Evolutionary conservation across 2,113 vertebrate species (phyloP), one percentile per base, ranked within the genome.

Genomic region (Serranochromis macrocephalus): DNA sequence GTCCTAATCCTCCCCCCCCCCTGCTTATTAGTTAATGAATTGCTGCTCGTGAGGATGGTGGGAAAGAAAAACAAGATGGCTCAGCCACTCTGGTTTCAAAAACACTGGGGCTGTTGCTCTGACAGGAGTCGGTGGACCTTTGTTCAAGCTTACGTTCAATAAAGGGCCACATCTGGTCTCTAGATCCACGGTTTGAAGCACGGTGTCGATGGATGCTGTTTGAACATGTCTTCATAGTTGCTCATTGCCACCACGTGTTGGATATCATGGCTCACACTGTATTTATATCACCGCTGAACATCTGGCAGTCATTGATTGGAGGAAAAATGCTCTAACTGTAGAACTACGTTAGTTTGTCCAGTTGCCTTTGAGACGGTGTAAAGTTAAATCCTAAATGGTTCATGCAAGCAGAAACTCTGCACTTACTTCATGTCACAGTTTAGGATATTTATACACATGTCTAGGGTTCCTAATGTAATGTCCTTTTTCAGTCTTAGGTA

Each of bases 21-120:
- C 2, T 14, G 51, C 92, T 95, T 95, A 92, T 96, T 96, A 95
- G 95, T 94, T 96, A 96, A 96, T 96, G 96, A 96, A 95, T 94
- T 95, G 95, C 88, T 89, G 86, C 82, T 94, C 85, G 91, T 91
- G 83, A 89, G 83, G 89, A 90, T 26, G 89, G 91, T 95, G 94
- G 94, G 91, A 95, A 96, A 96, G 94, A 83, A 95, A 94, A 95
- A 90, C 94, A 94, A 91, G 80, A 89, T 88, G 94, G 87, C 92
- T 95, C 40, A 29, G 83, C 91, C 26, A 42, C 93, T 97, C 93
- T 14, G 92, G 93, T 97, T 97, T 96, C 96, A 95, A 96, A 93
- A 96, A 97, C 96, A 96, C 78, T 7, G 88, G 83, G 85, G 93
- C 89, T 81, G 94, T 96, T 96, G 94, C 95, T 96, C 91, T 66